Evolutionary conservation across 2,113 vertebrate species (phyloP).

Genomic region (Dicaeum eximium): DNA sequence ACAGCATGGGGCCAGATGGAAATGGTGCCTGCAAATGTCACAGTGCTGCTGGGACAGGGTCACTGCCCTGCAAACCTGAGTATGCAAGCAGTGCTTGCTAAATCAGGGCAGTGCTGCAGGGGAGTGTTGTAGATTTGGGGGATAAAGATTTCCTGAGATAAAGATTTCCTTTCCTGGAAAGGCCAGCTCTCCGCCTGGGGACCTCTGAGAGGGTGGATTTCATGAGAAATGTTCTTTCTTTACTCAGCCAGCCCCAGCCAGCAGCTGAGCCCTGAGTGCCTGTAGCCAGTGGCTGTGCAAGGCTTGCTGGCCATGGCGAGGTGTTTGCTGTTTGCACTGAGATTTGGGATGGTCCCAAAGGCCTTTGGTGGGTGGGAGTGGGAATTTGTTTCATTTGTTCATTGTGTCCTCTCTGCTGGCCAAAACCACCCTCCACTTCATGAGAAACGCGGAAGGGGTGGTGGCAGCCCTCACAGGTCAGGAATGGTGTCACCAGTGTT

Average conservation of each 20-base stretch:
- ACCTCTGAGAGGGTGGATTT: not conserved
- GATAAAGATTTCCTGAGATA: not conserved
- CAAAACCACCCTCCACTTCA: not conserved
- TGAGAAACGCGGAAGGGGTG: not conserved
- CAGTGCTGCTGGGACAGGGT: not conserved
- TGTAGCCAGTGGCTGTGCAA: not conserved
- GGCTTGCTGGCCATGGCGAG: not conserved
- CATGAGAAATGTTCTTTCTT: constrained; percentile 1
- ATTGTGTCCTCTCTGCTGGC: not conserved
- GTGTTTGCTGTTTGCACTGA: not conserved
- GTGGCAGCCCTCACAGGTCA: not conserved
- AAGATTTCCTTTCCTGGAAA: too few relatives aligned
- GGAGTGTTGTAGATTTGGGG: not conserved
- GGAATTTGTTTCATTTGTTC: not conserved
- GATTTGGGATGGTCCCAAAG: not conserved
- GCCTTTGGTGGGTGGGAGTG: constrained; percentile 29
- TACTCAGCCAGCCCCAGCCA: not conserved
- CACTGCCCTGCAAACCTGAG: not conserved
- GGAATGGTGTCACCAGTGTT: fast-evolving
- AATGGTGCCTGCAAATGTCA: not conserved
- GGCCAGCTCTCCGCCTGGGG: not conserved
- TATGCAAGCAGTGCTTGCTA: not conserved
- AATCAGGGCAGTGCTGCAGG: not conserved
- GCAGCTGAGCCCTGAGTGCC: constrained; percentile 30
- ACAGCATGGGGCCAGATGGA: not conserved